Conservation (phyloP, 2,888 invertebrate species). For the Drosophila diplacantha region DNA sequence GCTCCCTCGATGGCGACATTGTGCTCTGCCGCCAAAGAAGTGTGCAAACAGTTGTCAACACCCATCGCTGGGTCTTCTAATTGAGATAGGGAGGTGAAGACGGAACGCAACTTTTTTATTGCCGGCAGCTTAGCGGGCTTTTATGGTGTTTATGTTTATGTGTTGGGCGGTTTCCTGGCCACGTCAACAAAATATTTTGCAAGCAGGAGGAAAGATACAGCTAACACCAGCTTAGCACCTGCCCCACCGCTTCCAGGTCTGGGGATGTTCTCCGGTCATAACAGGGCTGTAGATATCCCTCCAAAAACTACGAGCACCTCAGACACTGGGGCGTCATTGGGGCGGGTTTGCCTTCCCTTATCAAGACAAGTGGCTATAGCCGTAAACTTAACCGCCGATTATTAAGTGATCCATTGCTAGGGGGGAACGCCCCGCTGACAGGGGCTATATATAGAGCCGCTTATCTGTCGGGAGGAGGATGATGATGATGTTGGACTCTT, state of each 20-base stretch:
- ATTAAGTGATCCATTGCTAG: constrained; percentile 29
- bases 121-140: constrained; percentile 18
- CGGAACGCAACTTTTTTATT: constrained; percentile 17
- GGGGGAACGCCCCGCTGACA: constrained; percentile 25
- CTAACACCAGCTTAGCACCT: constrained; percentile 13
- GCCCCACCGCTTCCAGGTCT: constrained; percentile 8
- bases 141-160: constrained; percentile 37
- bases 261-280: constrained; percentile 5
- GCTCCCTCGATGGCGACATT: constrained; percentile 10
- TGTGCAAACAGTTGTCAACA: constrained; percentile 35
- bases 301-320: neutral
- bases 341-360: constrained; percentile 1
- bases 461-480: constrained; percentile 19
- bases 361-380: constrained; percentile 27
- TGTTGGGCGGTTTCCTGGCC: constrained; percentile 19
- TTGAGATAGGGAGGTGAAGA: constrained; percentile 13
- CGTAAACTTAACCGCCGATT: constrained; percentile 30
- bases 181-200: constrained; percentile 29
- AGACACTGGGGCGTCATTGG: constrained; percentile 25
- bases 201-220: neutral
- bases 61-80: constrained; percentile 15
- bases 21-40: constrained; percentile 23
- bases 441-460: constrained; percentile 16
- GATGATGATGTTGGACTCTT: constrained; percentile 2
- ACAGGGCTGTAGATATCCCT: constrained; percentile 7